phyloP scores from a whole-genome alignment of 2,113 vertebrate genomes.

The Aspidoscelis tigris region DNA sequence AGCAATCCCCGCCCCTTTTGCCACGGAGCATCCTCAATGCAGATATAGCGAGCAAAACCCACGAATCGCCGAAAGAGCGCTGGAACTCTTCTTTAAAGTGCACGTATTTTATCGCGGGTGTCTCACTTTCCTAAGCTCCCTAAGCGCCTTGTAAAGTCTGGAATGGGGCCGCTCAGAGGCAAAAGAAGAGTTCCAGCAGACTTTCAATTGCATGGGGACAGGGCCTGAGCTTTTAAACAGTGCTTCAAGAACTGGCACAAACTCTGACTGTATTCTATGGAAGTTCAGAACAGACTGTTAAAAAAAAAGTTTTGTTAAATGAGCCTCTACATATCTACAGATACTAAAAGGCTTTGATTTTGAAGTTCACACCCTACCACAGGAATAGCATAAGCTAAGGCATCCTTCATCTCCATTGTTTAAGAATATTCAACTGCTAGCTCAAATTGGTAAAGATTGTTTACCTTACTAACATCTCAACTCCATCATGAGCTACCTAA shows the following conservation, averaged over 20 bases:
- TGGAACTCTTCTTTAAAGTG: too few relatives aligned
- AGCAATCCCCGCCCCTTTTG: too few relatives aligned
- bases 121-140: too few relatives aligned
- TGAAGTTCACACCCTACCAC: rapidly evolving
- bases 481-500: neutral
- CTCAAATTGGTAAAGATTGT: neutral
- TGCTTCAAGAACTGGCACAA: neutral
- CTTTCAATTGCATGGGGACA: too few relatives aligned
- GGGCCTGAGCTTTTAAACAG: neutral
- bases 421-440: rapidly evolving
- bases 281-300: neutral
- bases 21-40: too few relatives aligned
- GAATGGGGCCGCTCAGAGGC: too few relatives aligned
- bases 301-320: neutral
- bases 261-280: rapidly evolving
- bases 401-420: neutral
- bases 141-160: too few relatives aligned
- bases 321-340: neutral
- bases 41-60: too few relatives aligned
- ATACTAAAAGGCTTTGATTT: neutral
- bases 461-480: neutral
- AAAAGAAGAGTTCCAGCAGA: too few relatives aligned
- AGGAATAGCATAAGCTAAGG: rapidly evolving
- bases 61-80: too few relatives aligned
- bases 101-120: too few relatives aligned